Evolutionary conservation across 2,888 invertebrate species (phyloP).

Genomic region (Biston stratarius): DNA sequence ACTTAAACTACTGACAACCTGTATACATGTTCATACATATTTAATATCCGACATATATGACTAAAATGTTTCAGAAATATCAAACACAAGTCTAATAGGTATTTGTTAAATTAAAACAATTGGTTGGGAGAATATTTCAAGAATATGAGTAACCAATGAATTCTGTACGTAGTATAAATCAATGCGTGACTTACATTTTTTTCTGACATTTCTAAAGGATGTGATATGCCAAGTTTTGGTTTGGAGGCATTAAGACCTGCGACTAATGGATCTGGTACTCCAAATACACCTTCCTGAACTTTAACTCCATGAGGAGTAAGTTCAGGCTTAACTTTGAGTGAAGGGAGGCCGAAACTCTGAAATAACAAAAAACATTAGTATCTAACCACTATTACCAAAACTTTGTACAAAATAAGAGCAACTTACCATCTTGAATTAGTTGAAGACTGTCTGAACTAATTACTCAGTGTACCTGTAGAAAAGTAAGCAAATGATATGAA

Average conservation of each 20-base stretch:
- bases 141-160: no score
- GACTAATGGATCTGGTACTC: constrained; percentile 88
- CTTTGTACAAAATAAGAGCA: not conserved
- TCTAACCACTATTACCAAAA: not conserved
- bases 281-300: constrained; percentile 86
- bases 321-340: constrained; percentile 86
- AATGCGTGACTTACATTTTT: constrained; percentile 85
- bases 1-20: no score
- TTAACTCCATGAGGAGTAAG: constrained; percentile 69
- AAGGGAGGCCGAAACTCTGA: constrained; percentile 89
- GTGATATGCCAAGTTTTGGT: constrained; percentile 82
- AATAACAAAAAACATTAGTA: constrained; percentile 48
- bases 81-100: not conserved
- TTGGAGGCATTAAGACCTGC: constrained; percentile 85
- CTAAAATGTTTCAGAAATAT: no score
- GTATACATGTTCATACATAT: no score
- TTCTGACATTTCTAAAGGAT: constrained; percentile 90
- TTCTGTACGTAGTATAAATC: no score
- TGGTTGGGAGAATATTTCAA: not conserved
- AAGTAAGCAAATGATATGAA: not conserved
- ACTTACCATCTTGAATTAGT: constrained; percentile 48
- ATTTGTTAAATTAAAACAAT: not conserved
- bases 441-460: not conserved
- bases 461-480: not conserved
- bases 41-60: no score